Conservation (phyloP, 2,888 invertebrate species). For the Ypsolopha sequella region DNA sequence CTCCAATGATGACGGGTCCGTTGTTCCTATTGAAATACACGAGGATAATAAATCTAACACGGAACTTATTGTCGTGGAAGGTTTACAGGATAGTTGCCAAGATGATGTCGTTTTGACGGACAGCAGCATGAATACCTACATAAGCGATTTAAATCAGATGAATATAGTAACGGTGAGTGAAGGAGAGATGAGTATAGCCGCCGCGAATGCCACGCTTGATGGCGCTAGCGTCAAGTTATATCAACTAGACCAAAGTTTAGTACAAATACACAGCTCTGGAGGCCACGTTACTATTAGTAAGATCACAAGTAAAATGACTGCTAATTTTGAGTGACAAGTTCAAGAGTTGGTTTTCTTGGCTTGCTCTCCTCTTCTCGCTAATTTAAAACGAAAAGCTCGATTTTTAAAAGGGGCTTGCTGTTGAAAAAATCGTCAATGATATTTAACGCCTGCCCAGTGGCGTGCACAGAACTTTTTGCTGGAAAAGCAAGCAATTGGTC, state of each 20-base stretch:
- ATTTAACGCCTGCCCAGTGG: too few species aligned
- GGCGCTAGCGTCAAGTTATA: constrained; percentile 33
- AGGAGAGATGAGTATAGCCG: constrained; percentile 29
- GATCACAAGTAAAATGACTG: constrained; percentile 47
- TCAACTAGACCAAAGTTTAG: constrained; percentile 43
- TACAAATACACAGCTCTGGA: constrained; percentile 39
- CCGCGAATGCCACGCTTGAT: constrained; percentile 21
- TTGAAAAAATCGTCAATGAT: too few species aligned
- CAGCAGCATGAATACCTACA: not conserved
- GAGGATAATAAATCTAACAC: constrained; percentile 14
- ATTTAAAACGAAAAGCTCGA: too few species aligned
- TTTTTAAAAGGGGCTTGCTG: too few species aligned
- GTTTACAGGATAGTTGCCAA: constrained; percentile 15
- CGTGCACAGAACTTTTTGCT: too few species aligned
- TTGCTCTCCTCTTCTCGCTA: too few species aligned
- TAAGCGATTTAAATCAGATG: constrained; percentile 17
- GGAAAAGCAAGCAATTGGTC: too few species aligned
- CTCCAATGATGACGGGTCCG: not conserved
- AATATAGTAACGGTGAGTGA: constrained; percentile 41
- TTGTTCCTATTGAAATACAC: not conserved
- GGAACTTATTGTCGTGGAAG: constrained; percentile 33
- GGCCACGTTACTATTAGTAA: constrained; percentile 45
- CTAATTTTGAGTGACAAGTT: constrained; percentile 29
- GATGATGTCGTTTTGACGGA: constrained; percentile 5
- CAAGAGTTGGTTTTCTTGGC: not conserved